phyloP scores from a whole-genome alignment of 2,113 vertebrate species.

The Cyphomyrus plagiostoma region DNA sequence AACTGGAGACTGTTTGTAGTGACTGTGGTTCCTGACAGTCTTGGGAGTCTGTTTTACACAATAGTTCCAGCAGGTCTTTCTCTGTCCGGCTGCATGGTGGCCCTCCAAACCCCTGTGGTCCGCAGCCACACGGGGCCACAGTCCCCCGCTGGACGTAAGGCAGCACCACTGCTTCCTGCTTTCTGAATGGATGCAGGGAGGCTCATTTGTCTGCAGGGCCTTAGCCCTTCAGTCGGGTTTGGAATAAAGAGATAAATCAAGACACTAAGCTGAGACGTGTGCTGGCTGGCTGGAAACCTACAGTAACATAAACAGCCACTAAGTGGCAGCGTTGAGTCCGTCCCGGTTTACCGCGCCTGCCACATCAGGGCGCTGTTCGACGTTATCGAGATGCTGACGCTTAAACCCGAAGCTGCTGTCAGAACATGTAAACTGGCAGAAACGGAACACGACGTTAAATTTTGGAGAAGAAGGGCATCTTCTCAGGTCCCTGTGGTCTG shows the following conservation, averaged over 20 bases:
- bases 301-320: neutral
- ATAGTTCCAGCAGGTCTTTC: slow-evolving; percentile 31
- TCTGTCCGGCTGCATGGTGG: slow-evolving; percentile 2
- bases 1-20: slow-evolving; percentile 42
- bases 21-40: slow-evolving; percentile 43
- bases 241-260: neutral
- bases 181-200: neutral
- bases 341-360: neutral
- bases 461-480: neutral
- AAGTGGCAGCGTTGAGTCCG: neutral
- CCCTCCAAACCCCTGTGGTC: neutral
- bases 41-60: slow-evolving; percentile 35
- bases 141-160: too few relatives aligned
- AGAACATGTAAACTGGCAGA: neutral
- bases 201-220: neutral
- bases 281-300: neutral
- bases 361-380: neutral
- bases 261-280: neutral
- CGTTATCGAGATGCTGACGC: neutral
- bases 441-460: neutral
- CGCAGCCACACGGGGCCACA: neutral
- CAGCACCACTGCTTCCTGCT: neutral
- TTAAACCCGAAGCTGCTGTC: neutral
- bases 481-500: neutral
- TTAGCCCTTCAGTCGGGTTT: neutral